phyloP scores from a whole-genome alignment of 2,797 vertebrate genomes.

The Thamnophis elegans region DNA sequence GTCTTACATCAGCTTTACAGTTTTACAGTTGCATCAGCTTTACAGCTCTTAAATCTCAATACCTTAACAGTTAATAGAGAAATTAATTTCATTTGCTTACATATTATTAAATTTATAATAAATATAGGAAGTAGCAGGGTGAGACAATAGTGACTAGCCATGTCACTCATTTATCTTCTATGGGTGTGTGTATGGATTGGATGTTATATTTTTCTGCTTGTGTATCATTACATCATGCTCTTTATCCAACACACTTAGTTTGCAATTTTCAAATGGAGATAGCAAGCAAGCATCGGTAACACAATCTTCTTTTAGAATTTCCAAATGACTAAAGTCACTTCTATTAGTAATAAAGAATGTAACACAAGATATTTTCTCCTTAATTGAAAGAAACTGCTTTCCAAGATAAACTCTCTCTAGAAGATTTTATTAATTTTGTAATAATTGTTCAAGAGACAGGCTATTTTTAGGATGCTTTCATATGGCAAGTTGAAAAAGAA shows the following conservation, averaged over 20 bases:
- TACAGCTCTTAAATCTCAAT: no score
- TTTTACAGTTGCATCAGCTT: no score
- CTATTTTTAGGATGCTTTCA: conserved; percentile 19
- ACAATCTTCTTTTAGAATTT: not conserved
- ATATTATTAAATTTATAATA: not conserved
- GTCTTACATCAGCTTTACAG: no score
- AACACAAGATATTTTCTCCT: not conserved
- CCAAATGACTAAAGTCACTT: not conserved
- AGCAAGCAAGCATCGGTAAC: not conserved
- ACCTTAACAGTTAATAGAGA: no score
- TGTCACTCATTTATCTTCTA: not conserved
- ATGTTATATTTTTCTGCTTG: not conserved
- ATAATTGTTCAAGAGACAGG: not conserved
- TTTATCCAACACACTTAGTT: not conserved
- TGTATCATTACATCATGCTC: not conserved
- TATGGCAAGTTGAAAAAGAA: not conserved
- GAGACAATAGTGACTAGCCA: not conserved
- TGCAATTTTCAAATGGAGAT: not conserved
- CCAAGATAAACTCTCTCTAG: not conserved
- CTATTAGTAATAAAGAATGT: not conserved
- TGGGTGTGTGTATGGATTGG: not conserved
- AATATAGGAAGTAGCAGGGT: not conserved
- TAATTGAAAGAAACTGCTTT: not conserved
- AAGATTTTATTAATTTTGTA: not conserved
- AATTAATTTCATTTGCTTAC: not conserved